A percentile compares a stretch with the other conserved stretches of the same genome.
These are phyloP conservation scores for Cepaea nemoralis DNA, from an alignment of 1,140 invertebrate species.

Conservation along the genomic window DNA sequence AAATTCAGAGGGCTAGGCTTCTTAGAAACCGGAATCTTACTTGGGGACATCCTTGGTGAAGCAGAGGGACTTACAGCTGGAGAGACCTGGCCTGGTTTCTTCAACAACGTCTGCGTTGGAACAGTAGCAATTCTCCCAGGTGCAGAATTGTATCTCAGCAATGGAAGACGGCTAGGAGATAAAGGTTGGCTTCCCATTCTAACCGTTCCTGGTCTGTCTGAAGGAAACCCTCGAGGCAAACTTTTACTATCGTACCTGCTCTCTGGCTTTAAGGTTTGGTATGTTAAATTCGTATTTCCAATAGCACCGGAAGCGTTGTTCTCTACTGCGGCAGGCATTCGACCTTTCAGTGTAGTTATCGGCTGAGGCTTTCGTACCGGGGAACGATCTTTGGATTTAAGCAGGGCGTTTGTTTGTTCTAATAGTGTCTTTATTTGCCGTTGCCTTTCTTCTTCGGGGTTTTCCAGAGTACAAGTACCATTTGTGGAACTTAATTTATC, in stretches of 20 bases:
- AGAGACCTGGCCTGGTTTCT: constrained; percentile 18
- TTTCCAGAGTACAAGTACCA: background rate
- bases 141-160: constrained; percentile 61
- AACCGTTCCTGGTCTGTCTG: constrained; percentile 38
- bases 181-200: constrained; percentile 52
- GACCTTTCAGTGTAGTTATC: constrained; percentile 64
- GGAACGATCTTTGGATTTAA: constrained; percentile 49
- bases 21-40: constrained; percentile 48
- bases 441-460: constrained; percentile 51
- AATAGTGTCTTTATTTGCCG: constrained; percentile 54
- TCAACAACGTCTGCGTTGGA: constrained; percentile 54
- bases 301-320: background rate
- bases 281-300: background rate
- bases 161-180: constrained; percentile 47
- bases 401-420: constrained; percentile 51
- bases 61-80: background rate
- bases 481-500: background rate
- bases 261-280: constrained; percentile 5
- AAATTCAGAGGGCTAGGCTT: constrained; percentile 6
- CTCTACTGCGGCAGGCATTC: constrained; percentile 36
- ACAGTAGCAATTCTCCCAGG: constrained; percentile 65
- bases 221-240: constrained; percentile 48
- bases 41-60: constrained; percentile 44
- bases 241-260: constrained; percentile 47
- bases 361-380: constrained; percentile 62